phyloP scores from a whole-genome alignment of 2,113 vertebrate species.

The Hydrochoerus hydrochaeris region DNA sequence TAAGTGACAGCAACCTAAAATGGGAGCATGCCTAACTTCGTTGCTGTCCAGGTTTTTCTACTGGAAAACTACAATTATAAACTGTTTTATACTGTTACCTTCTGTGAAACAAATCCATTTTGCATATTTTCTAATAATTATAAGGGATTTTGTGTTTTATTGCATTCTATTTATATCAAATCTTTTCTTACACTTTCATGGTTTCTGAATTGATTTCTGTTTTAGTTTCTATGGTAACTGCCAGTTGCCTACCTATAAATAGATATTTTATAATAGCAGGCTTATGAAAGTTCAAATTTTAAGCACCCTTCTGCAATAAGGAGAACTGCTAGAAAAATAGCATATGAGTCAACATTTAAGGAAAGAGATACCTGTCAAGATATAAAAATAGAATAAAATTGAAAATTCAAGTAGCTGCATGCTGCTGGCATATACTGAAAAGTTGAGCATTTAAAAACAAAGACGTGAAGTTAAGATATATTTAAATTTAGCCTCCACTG shows the following conservation, averaged over 20 bases:
- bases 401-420: conserved; percentile 11
- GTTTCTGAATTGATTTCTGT: conserved; percentile 73
- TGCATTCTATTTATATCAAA: conserved; percentile 67
- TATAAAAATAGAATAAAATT: conserved; percentile 49
- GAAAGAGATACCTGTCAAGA: conserved; percentile 37
- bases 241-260: conserved; percentile 80
- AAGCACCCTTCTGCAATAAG: conserved; percentile 59
- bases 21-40: background rate
- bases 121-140: conserved; percentile 59
- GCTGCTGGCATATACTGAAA: background rate
- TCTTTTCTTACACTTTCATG: conserved; percentile 70
- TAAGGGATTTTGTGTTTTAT: conserved; percentile 52
- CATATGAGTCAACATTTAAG: conserved; percentile 56
- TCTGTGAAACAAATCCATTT: conserved; percentile 21
- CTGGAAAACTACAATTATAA: conserved; percentile 10
- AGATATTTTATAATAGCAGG: conserved; percentile 77
- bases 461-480: background rate
- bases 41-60: background rate
- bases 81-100: background rate
- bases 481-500: conserved; percentile 8
- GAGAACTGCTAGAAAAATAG: conserved; percentile 60
- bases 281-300: conserved; percentile 76
- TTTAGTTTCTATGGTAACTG: conserved; percentile 83
- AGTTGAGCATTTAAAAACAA: background rate
- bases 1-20: conserved; percentile 30